phyloP scores from a whole-genome alignment of 2,888 invertebrate genomes.

The Lobophora halterata region DNA sequence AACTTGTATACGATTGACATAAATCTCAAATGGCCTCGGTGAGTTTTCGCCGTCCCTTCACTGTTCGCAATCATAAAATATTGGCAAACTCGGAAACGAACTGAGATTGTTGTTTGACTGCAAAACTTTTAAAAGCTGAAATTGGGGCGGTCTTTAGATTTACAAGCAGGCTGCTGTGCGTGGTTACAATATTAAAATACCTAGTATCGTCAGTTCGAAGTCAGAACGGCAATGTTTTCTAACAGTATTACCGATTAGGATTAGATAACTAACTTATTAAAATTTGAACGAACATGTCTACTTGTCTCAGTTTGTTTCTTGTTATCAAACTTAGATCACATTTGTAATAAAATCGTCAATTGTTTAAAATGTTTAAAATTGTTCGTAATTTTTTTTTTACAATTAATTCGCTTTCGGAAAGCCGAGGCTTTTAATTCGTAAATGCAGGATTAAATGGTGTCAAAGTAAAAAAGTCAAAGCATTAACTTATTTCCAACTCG shows the following conservation, averaged over 20 bases:
- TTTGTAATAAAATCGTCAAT: too few species aligned
- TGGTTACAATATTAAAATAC: constrained; percentile 12
- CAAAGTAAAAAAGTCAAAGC: constrained; percentile 13
- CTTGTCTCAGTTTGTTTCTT: too few species aligned
- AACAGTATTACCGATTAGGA: too few species aligned
- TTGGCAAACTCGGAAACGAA: constrained; percentile 46
- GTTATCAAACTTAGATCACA: too few species aligned
- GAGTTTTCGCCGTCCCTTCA: constrained; percentile 37
- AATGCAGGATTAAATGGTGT: constrained; percentile 14
- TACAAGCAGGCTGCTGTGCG: neutral
- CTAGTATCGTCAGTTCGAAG: too few species aligned
- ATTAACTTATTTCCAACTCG: constrained; percentile 15
- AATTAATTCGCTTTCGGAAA: constrained; percentile 6
- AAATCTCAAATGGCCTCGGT: constrained; percentile 38
- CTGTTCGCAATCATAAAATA: constrained; percentile 44
- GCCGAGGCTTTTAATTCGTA: constrained; percentile 6
- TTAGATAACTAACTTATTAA: too few species aligned
- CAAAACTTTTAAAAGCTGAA: constrained; percentile 31
- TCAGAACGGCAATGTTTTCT: too few species aligned
- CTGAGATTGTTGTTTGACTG: constrained; percentile 43
- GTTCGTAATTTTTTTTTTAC: neutral
- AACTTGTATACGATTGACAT: constrained; percentile 38
- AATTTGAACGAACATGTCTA: too few species aligned
- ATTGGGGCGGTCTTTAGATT: constrained; percentile 14
- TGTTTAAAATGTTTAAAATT: too few species aligned